These are phyloP conservation scores for Lochmaea capreae DNA, from an alignment of 2,888 invertebrate genomes.

Conservation along the genomic window DNA sequence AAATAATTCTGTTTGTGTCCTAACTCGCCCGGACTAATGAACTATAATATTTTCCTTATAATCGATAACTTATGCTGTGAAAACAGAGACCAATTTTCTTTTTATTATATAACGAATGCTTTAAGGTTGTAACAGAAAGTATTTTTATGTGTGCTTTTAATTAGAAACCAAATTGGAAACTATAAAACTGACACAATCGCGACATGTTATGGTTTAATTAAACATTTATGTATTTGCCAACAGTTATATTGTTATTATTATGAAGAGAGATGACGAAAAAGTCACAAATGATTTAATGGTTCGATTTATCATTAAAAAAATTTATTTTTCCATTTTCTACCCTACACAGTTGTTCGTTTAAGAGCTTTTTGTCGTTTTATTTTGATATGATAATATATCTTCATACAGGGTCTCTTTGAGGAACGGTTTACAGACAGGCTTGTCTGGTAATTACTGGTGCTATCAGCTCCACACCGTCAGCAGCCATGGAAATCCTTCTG, in stretches of 20 bases:
- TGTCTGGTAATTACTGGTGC: too few relatives aligned
- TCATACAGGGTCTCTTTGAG: too few relatives aligned
- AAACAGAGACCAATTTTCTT: background rate
- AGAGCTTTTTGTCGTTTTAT: too few relatives aligned
- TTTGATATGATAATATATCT: too few relatives aligned
- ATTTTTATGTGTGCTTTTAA: constrained; percentile 15
- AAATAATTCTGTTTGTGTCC: too few relatives aligned
- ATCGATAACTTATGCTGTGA: background rate
- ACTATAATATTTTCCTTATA: background rate
- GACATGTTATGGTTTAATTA: constrained; percentile 12
- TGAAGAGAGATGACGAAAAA: background rate
- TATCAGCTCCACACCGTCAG: too few relatives aligned
- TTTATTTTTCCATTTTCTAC: background rate
- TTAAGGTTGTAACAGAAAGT: background rate
- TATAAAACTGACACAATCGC: background rate
- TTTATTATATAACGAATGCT: background rate
- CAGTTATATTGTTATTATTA: background rate
- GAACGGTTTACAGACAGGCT: too few relatives aligned
- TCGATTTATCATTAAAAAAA: background rate
- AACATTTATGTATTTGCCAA: constrained; percentile 4
- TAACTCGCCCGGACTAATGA: too few relatives aligned
- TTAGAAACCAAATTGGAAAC: constrained; percentile 16
- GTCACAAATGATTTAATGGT: background rate
- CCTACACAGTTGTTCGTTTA: too few relatives aligned
- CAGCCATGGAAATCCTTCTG: too few relatives aligned